Evolutionary conservation across 2,797 vertebrate species (phyloP).

Genomic region (Spondyliosoma cantharus): DNA sequence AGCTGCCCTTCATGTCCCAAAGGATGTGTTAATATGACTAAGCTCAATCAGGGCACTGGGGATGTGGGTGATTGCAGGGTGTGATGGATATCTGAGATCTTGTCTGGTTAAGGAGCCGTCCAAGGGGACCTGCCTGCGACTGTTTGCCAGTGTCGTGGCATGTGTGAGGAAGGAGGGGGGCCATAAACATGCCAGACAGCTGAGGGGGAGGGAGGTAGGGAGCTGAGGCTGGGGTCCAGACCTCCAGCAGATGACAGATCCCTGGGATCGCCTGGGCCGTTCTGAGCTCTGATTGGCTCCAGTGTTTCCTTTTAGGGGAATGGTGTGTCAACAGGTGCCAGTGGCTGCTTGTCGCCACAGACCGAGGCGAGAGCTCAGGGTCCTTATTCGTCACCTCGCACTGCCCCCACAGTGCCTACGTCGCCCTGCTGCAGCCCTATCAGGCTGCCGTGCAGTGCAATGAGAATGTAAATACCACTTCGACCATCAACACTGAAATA

Average conservation of each 20-base stretch:
- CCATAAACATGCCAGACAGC: constrained; percentile 79
- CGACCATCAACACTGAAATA: constrained; percentile 50
- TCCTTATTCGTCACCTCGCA: constrained; percentile 81
- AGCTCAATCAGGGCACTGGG: constrained; percentile 42
- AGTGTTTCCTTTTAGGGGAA: constrained; percentile 87
- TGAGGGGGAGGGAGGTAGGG: constrained; percentile 67
- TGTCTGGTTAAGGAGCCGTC: constrained; percentile 66
- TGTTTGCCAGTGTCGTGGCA: constrained; percentile 61
- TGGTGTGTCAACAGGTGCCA: constrained; percentile 81
- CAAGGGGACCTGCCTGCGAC: constrained; percentile 60
- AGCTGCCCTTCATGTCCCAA: constrained; percentile 21
- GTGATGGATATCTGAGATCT: constrained; percentile 57
- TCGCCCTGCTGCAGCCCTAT: constrained; percentile 53
- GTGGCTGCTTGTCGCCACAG: constrained; percentile 51
- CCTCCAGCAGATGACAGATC: constrained; percentile 76
- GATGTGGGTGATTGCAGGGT: constrained; percentile 44
- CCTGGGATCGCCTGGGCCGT: constrained; percentile 51
- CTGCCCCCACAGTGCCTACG: constrained; percentile 19
- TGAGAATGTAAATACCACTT: constrained; percentile 73
- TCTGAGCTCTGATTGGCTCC: constrained; percentile 83
- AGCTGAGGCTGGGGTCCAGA: constrained; percentile 48
- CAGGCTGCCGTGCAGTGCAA: constrained; percentile 55
- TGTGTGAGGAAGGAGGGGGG: constrained; percentile 51
- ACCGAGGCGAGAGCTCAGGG: constrained; percentile 55
- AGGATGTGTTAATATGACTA: constrained; percentile 72